Base-by-base conservation (phyloP, 1,140 invertebrate genomes). In the Centruroides vittatus region DNA sequence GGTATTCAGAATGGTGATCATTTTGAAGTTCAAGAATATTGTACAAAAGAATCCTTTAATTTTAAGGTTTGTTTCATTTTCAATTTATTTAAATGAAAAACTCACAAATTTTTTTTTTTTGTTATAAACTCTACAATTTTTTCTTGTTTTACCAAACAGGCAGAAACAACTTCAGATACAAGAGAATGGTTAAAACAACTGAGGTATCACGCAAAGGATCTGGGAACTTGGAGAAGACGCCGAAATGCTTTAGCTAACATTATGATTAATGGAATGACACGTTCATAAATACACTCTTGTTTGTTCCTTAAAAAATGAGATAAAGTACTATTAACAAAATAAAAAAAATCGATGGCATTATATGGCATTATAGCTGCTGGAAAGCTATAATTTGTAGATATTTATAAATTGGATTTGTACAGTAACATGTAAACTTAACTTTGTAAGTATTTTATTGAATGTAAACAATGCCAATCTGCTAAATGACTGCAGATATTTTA, bases 21-120 rank as follows among this genome's bases (percentile, higher is more conserved):
- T 73, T 94, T 97, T 74, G 93, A 97, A 80, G 82, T 97, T 67
- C 89, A 94, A 75, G 92, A 96, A 76, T 82, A 93, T 63, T 82
- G 85, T 64, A 89, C 88, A 57, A 93, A 92, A 76, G 92, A 96
- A 71, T 88, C 91, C 55, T 93, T 86, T 76, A 86, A 94, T 71
- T 89, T 96, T 74, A 95, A 95, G 85, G 91, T 94, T 23, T 78
- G 63, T 62, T 59, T 4, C 3, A 55, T 46, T 61, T 61, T 10
- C 54, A 6, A 53, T 53, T 23, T 53, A 23, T 36, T 36, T 5
- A 23, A 8, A 6, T 53, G 8, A 8, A 53, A 36, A 23, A 8
- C 36, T 53, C 58, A 46, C 54, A 55, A n/a, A 47, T 61, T 64
- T 67, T 71, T 71, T 3, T 61, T 58, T 57, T 35, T 68, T 36